These are phyloP conservation scores for Leptinotarsa rubiginosa DNA, from an alignment of 2,888 invertebrate genomes.

Conservation along the genomic window DNA sequence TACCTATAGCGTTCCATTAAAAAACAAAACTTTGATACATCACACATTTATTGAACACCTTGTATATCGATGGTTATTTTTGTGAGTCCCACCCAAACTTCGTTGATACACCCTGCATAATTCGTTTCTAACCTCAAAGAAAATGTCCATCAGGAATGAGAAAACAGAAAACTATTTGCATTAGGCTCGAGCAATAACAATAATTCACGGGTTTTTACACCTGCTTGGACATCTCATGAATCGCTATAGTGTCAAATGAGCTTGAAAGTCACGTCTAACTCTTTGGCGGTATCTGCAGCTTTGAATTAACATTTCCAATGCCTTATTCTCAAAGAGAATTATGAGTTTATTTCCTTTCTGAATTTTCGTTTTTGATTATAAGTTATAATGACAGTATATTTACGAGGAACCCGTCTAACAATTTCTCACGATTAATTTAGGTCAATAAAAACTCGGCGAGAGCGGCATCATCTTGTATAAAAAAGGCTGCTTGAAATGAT, in stretches of 20 bases:
- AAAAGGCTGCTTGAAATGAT: neutral
- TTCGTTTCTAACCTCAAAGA: neutral
- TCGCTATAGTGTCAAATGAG: constrained; percentile 8
- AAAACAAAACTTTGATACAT: too few relatives aligned
- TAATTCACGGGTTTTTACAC: constrained; percentile 13
- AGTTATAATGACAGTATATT: constrained; percentile 12
- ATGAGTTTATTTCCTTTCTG: neutral
- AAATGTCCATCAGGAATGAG: neutral
- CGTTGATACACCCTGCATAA: too few relatives aligned
- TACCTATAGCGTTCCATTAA: too few relatives aligned
- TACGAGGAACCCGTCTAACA: constrained; percentile 1
- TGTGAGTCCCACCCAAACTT: too few relatives aligned
- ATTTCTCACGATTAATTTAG: constrained; percentile 11
- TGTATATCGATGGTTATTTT: too few relatives aligned
- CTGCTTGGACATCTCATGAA: constrained; percentile 14
- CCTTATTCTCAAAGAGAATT: constrained; percentile 4
- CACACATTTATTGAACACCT: too few relatives aligned
- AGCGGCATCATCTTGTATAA: neutral
- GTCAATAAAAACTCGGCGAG: neutral
- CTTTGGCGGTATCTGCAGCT: constrained; percentile 12
- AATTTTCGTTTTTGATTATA: constrained; percentile 4
- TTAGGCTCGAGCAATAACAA: neutral
- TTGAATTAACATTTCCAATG: constrained; percentile 11
- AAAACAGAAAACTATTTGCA: neutral
- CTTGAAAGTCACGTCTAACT: neutral